Base-by-base conservation (phyloP, 2,113 vertebrate species). In the Entosphenus tridentatus region DNA sequence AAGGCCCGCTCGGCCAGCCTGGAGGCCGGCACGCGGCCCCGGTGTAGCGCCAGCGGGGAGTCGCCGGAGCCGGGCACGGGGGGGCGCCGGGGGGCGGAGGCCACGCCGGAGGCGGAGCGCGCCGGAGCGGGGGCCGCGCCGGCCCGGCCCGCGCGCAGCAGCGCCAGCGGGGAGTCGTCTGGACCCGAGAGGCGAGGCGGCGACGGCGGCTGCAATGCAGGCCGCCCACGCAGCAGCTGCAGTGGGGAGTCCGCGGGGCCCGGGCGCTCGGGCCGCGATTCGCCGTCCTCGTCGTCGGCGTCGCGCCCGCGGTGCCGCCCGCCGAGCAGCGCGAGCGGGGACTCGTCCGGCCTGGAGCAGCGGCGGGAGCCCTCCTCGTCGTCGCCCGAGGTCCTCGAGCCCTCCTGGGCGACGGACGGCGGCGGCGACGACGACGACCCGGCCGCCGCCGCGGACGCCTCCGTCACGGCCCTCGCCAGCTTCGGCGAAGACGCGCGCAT, bases 401-500 rank as follows among this genome's bases (percentile, higher is more conserved):
- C 62, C 10, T 9, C n/a, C 21, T 65, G 62, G 62, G 39, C 3
- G 79, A 85, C 69, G 85, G 82, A 0, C 83, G 85, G 11, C 79
- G 75, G 0, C 73, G 79, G 1, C 76, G 83, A 56, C 80, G 79
- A 0, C 73, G 58, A 6, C 72, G 68, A 8, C 70, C 69, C 54
- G 57, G 62, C 3, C 68, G 70, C 11, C 57, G 67, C 2, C 54
- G 70, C 68, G 62, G 77, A 57, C 67, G 76, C 81, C 72, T 82
- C 79, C 78, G 82, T 86, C 76, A 79, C 85, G 56, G 80, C 84
- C 57, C 54, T 70, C 57, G 18, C 70, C 1, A 62, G 65, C 12
- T 57, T 39, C 21, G 74, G 83, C n/a, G 87, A 88, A 68, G 88
- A 89, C 78, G 73, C 83, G 73, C 73, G 82, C 75, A 80, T 85